A percentile compares a stretch with the other conserved stretches of the same genome.
phyloP scores from a whole-genome alignment of 2,797 vertebrate genomes.

The Dipus sagitta region DNA sequence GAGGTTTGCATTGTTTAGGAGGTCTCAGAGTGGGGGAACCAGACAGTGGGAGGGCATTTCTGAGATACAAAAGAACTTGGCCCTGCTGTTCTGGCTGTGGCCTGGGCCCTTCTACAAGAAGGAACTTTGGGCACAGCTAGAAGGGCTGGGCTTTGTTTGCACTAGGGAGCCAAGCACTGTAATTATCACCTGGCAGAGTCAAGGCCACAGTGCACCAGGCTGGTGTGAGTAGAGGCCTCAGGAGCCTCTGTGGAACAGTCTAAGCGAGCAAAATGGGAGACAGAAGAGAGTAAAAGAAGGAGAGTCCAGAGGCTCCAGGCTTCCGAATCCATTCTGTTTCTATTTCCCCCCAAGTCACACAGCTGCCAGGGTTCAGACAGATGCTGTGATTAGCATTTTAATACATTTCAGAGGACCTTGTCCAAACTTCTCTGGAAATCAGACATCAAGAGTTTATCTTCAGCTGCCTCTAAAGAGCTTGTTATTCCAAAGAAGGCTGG shows the following conservation, averaged over 20 bases:
- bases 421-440: conserved; percentile 83
- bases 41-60: background rate
- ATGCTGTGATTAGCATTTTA: conserved; percentile 85
- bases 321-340: conserved; percentile 68
- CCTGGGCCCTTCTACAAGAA: background rate
- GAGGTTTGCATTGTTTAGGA: background rate
- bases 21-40: background rate
- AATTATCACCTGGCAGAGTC: background rate
- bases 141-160: background rate
- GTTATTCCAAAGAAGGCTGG: conserved; percentile 51
- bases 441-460: conserved; percentile 83
- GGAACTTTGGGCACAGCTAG: background rate
- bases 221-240: background rate
- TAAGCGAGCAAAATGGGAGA: background rate
- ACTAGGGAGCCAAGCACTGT: background rate
- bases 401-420: conserved; percentile 84
- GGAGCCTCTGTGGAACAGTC: background rate
- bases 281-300: conserved; percentile 54
- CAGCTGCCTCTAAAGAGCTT: conserved; percentile 73
- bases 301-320: conserved; percentile 51
- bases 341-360: conserved; percentile 78
- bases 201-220: background rate
- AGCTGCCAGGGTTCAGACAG: conserved; percentile 83
- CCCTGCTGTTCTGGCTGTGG: background rate
- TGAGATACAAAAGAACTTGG: background rate